These are phyloP conservation scores for Pachypsylla venusta DNA, from an alignment of 1,140 invertebrate species.

Conservation along the genomic window DNA sequence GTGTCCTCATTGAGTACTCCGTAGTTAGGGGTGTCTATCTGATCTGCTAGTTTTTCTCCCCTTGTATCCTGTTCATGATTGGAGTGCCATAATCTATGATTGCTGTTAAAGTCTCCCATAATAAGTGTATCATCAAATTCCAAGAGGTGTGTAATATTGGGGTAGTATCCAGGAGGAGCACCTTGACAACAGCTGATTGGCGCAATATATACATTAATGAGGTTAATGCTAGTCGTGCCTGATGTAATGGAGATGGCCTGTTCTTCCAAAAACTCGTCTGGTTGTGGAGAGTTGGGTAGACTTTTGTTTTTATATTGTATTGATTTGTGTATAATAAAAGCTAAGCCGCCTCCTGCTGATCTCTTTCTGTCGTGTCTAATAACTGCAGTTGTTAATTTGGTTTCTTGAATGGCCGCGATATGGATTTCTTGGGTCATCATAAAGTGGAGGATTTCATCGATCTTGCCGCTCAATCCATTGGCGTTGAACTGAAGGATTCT, in stretches of 20 bases:
- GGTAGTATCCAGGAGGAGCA: neutral
- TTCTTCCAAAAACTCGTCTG: no score
- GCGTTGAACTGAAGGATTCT: conserved; percentile 1
- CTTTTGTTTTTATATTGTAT: no score
- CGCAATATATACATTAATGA: no score
- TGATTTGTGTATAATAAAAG: no score
- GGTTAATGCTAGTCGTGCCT: no score
- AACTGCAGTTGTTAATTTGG: no score
- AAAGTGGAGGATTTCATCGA: neutral
- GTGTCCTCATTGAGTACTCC: neutral
- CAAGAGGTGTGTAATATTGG: neutral
- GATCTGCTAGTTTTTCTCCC: neutral
- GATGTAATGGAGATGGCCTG: no score
- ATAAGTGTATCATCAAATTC: neutral
- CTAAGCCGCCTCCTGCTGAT: no score
- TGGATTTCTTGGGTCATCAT: neutral
- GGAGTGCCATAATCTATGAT: conserved; percentile 1
- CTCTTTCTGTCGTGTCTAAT: no score
- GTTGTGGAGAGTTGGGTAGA: no score
- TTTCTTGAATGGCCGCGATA: no score
- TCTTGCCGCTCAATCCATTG: neutral
- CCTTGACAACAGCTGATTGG: no score
- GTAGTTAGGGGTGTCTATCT: neutral
- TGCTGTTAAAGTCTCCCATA: conserved; percentile 5
- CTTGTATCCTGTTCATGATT: neutral